Evolutionary conservation across 2,797 vertebrate genomes (phyloP).

Genomic region (Microcaecilia unicolor): DNA sequence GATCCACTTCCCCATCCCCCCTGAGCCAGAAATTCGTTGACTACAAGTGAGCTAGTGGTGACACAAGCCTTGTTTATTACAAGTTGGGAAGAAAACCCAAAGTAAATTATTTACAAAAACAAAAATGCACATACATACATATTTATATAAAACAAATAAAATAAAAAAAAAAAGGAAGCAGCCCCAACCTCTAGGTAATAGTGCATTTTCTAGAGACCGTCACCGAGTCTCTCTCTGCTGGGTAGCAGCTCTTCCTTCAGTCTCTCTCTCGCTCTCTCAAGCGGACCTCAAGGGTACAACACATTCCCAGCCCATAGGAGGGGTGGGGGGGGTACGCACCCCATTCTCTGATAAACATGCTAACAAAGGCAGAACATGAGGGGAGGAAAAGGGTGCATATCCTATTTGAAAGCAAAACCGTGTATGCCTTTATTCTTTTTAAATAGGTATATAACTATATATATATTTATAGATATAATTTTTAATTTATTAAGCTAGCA

Average conservation of each 20-base stretch:
- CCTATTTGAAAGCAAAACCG: too few relatives aligned
- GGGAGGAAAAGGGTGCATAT: too few relatives aligned
- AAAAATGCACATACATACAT: constrained; percentile 43
- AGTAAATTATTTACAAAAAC: constrained; percentile 41
- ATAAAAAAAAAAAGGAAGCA: constrained; percentile 3
- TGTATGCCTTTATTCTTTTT: background rate
- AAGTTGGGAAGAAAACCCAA: constrained; percentile 5
- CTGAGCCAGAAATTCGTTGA: too few relatives aligned
- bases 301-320: too few relatives aligned
- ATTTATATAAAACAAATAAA: constrained; percentile 43
- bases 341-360: too few relatives aligned
- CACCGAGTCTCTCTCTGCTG: constrained; percentile 1
- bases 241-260: too few relatives aligned
- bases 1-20: background rate
- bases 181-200: background rate
- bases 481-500: constrained; percentile 16
- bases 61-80: background rate
- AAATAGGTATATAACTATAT: constrained; percentile 18
- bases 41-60: background rate
- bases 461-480: constrained; percentile 14
- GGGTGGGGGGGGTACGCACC: too few relatives aligned
- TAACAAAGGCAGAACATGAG: too few relatives aligned
- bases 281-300: too few relatives aligned
- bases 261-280: too few relatives aligned
- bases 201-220: constrained; percentile 10